These are phyloP conservation scores for Plagodis dolabraria DNA, from an alignment of 2,888 invertebrate genomes.

Conservation along the genomic window DNA sequence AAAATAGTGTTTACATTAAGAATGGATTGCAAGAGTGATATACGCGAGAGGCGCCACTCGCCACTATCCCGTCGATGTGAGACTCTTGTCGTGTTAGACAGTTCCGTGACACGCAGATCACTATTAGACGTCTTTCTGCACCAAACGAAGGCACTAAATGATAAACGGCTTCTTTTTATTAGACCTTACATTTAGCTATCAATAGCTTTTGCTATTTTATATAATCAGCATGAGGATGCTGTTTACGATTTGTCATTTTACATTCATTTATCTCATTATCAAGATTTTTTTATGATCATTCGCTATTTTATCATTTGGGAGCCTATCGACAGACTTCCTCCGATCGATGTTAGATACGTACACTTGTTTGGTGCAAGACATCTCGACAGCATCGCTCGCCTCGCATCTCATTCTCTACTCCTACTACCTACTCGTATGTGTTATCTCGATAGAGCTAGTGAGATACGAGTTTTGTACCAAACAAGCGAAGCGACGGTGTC, in stretches of 20 bases:
- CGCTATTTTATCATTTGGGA: conserved; percentile 82
- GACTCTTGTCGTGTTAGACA: conserved; percentile 44
- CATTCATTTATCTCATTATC: conserved; percentile 52
- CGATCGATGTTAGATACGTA: conserved; percentile 71
- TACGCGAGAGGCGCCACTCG: conserved; percentile 21
- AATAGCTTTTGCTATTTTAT: conserved; percentile 67
- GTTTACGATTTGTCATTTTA: conserved; percentile 50
- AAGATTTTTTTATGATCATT: conserved; percentile 58
- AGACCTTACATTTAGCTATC: conserved; percentile 43
- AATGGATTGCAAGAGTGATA: conserved; percentile 19
- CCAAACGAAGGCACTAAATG: conserved; percentile 80
- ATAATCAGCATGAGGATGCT: conserved; percentile 66
- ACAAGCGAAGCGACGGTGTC: conserved; percentile 56
- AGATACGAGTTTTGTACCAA: conserved; percentile 42
- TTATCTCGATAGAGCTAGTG: conserved; percentile 22
- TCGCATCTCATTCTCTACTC: conserved; percentile 29
- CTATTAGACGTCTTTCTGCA: conserved; percentile 69
- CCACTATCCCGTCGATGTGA: conserved; percentile 32
- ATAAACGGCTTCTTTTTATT: conserved; percentile 75
- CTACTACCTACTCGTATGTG: not conserved
- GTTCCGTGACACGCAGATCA: conserved; percentile 60
- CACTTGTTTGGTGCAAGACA: conserved; percentile 57
- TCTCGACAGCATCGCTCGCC: conserved; percentile 27
- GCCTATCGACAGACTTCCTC: conserved; percentile 69
- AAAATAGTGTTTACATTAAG: conserved; percentile 38